These are phyloP conservation scores for Hylaea fasciaria DNA, from an alignment of 2,888 invertebrate species.

Conservation along the genomic window DNA sequence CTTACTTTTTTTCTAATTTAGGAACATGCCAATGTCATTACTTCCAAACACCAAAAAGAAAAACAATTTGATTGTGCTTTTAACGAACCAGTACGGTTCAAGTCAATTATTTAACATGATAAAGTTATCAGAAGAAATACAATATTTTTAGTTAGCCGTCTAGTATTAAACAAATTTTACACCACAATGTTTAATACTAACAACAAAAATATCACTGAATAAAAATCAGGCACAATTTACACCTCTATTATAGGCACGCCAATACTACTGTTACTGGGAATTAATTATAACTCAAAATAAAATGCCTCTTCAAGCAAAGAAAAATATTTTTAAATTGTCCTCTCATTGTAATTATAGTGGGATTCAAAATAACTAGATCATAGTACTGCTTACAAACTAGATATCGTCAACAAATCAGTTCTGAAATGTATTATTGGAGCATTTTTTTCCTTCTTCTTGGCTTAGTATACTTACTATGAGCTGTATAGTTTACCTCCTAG, in stretches of 20 bases:
- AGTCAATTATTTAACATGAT: conserved; percentile 43
- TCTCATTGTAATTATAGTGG: conserved; percentile 46
- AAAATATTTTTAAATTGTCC: conserved; percentile 42
- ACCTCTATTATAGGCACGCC: conserved; percentile 35
- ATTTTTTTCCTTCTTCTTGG: conserved; percentile 49
- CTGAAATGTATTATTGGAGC: conserved; percentile 61
- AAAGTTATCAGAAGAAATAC: conserved; percentile 11
- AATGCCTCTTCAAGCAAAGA: conserved; percentile 55
- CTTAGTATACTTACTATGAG: conserved; percentile 51
- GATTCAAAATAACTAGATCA: conserved; percentile 55
- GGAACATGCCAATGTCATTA: conserved; percentile 66
- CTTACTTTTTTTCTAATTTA: conserved; percentile 49
- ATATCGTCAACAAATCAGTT: conserved; percentile 75
- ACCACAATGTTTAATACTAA: conserved; percentile 22
- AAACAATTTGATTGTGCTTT: conserved; percentile 17
- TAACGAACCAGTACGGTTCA: conserved; percentile 3
- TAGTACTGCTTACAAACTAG: conserved; percentile 70
- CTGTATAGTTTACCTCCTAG: too few relatives aligned
- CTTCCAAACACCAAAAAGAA: conserved; percentile 7
- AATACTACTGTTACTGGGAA: conserved; percentile 13
- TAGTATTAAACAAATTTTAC: conserved; percentile 10
- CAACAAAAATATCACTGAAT: conserved; percentile 16
- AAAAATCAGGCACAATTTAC: conserved; percentile 31
- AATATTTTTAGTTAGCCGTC: conserved; percentile 14
- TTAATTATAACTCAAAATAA: conserved; percentile 37